Conservation (phyloP, 2,797 vertebrate genomes). For the Macrochelys suwanniensis region DNA sequence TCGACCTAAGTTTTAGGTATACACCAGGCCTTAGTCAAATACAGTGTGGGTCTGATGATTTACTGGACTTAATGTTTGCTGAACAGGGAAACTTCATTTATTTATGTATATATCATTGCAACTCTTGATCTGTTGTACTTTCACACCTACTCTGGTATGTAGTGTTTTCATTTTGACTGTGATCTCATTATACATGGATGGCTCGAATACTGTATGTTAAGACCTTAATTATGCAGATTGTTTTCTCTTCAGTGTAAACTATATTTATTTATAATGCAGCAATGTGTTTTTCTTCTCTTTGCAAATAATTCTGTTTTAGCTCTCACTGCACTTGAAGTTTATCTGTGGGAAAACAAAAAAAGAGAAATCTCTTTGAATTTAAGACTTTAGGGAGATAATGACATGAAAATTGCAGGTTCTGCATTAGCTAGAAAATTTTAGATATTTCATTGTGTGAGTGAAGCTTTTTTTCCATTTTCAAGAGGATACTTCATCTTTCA, state of each 20-base stretch:
- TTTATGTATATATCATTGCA: background rate
- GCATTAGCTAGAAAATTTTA: constrained; percentile 72
- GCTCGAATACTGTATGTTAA: background rate
- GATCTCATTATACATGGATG: background rate
- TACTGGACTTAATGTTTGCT: background rate
- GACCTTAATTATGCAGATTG: constrained; percentile 49
- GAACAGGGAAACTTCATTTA: background rate
- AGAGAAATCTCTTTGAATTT: constrained; percentile 43
- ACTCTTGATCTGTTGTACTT: background rate
- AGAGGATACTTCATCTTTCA: constrained; percentile 78
- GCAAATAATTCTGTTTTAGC: constrained; percentile 48
- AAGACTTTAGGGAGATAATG: constrained; percentile 57
- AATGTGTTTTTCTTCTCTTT: constrained; percentile 42
- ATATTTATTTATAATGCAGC: background rate
- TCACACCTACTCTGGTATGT: background rate
- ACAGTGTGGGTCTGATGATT: background rate
- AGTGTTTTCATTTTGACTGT: background rate
- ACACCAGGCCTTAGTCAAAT: background rate
- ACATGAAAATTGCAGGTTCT: constrained; percentile 59
- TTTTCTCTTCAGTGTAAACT: constrained; percentile 32
- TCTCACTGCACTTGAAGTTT: constrained; percentile 23
- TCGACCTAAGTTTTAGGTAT: background rate
- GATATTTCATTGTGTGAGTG: constrained; percentile 65
- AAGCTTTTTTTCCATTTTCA: constrained; percentile 73
- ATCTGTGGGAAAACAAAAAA: constrained; percentile 14